Conservation (phyloP, 2,888 invertebrate genomes). For the Sturmia bella region DNA sequence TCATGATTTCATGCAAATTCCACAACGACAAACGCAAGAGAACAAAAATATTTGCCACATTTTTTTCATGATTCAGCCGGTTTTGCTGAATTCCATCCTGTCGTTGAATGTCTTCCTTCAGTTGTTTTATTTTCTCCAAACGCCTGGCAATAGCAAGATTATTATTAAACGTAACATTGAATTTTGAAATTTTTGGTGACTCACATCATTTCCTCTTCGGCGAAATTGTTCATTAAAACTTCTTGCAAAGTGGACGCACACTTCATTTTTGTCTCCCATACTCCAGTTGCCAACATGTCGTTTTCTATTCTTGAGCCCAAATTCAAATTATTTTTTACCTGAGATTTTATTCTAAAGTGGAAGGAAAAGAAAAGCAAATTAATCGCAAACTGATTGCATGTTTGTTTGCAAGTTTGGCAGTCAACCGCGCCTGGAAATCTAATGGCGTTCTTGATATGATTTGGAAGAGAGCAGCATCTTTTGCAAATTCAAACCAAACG, state of each 20-base stretch:
- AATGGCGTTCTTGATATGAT: no score
- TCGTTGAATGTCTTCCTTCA: conserved; percentile 69
- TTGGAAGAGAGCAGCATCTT: no score
- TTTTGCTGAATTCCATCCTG: conserved; percentile 71
- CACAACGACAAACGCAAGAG: conserved; percentile 76
- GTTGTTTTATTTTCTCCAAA: conserved; percentile 72
- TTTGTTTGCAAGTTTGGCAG: no score
- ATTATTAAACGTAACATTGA: neutral
- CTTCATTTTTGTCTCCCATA: conserved; percentile 74
- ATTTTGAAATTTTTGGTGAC: neutral
- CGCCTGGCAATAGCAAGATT: conserved; percentile 71
- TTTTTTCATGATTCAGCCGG: conserved; percentile 71
- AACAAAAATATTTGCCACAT: conserved; percentile 74
- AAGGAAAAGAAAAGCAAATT: neutral
- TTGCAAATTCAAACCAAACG: no score
- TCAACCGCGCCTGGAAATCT: no score
- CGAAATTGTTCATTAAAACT: conserved; percentile 76
- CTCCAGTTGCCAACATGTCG: conserved; percentile 74
- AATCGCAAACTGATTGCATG: no score
- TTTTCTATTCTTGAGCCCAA: conserved; percentile 75
- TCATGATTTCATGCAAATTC: conserved; percentile 77
- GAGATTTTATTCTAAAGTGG: conserved; percentile 76
- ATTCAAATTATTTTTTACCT: conserved; percentile 76
- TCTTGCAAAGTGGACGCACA: conserved; percentile 75
- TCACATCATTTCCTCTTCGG: conserved; percentile 76